Base-by-base conservation (phyloP, 2,113 vertebrate species). In the Corvus hawaiiensis region DNA sequence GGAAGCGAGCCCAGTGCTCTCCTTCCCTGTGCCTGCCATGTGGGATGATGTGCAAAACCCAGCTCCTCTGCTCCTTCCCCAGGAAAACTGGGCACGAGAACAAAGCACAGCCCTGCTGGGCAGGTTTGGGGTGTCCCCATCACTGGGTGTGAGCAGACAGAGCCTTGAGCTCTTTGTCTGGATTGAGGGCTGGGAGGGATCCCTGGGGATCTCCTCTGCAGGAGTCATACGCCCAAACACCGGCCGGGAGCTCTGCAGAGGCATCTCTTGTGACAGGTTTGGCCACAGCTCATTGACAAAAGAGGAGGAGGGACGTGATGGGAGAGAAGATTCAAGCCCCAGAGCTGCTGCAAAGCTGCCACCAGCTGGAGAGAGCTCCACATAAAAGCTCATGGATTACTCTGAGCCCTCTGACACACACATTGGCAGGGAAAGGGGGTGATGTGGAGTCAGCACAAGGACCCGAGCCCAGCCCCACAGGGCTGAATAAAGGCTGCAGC, bases 131-230 rank as follows among this genome's bases (percentile, higher is more conserved):
- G 56, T 67, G 69, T 30, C 51, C 51, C 52, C 7, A 3, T 20
- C 2, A 2, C 59, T 13, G 16, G 58, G 28, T 23, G 63, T 17
- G 54, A 79, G 74, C 88, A 96, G 90, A 95, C 59, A 2, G 81
- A 72, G 91, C 84, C 64, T 56, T 7, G 24, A 81, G 89, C 59
- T 79, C 41, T 83, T 33, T 32, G 88, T 96, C 96, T 94, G 80
- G 21, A 72, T 48, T 39, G 33, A 90, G 48, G 30, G 83, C 79
- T 90, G 59, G 0, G 0, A 80, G 92, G 85, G 52, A 86, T 17
- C 46, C 88, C 86, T 9, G 35, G 44, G 76, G 93, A 84, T 72
- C 73, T 54, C 33, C 83, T 73, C 55, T 24, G 67, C 26, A 58
- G 44, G 62, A 87, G 58, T 69, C 84, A 64, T 76, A 54, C 2